These are phyloP conservation scores for Nomada ruficornis DNA, from an alignment of 2,888 invertebrate species.

Conservation along the genomic window DNA sequence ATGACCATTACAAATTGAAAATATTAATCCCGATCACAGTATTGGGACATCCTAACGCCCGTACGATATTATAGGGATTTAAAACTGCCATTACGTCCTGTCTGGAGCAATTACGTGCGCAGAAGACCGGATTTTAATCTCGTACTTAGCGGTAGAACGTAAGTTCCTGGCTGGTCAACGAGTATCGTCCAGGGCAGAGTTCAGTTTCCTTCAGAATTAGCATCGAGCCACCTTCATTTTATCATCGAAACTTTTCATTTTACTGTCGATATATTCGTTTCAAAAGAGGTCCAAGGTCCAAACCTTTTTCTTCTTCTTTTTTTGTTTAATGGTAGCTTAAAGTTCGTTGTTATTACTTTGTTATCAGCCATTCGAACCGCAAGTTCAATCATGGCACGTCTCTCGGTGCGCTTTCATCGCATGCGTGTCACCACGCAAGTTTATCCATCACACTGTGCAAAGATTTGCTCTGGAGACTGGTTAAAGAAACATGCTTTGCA, in stretches of 20 bases:
- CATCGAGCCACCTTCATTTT: not conserved
- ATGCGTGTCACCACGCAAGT: constrained; percentile 35
- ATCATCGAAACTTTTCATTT: not conserved
- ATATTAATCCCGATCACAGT: not conserved
- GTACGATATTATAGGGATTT: constrained; percentile 74
- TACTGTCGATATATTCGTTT: not conserved
- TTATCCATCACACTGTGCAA: constrained; percentile 36
- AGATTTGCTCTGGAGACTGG: constrained; percentile 51
- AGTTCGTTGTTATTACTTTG: not conserved
- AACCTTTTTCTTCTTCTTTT: not conserved
- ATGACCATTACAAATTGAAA: not conserved
- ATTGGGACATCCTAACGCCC: constrained; percentile 25
- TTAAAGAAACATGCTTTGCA: constrained; percentile 42
- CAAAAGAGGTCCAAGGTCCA: not conserved
- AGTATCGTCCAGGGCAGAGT: constrained; percentile 38
- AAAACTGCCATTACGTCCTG: constrained; percentile 76
- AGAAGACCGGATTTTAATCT: constrained; percentile 82
- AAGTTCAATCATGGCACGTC: constrained; percentile 44
- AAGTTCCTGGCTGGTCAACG: constrained; percentile 70
- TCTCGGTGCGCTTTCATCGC: constrained; percentile 42
- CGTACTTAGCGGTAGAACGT: constrained; percentile 82
- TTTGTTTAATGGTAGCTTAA: not conserved
- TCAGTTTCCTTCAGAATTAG: constrained; percentile 14
- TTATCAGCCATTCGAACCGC: constrained; percentile 12
- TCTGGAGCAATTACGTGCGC: constrained; percentile 80